Base-by-base conservation (phyloP, 2,888 invertebrate genomes). In the Ditula angustiorana region DNA sequence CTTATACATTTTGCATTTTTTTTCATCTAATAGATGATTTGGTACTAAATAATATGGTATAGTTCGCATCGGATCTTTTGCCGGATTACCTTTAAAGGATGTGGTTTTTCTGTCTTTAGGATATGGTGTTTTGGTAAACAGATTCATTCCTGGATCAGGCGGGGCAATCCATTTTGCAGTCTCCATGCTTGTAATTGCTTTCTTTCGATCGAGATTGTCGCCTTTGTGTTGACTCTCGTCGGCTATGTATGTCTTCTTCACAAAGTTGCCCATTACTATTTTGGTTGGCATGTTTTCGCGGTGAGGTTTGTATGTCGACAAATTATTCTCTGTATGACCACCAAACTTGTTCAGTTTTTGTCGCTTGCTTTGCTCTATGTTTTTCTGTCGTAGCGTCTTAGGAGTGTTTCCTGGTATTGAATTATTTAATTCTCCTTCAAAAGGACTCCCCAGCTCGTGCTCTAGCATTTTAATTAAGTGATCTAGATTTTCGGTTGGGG, bases 1-100 rank as follows among this genome's bases (percentile, higher is more conserved):
- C 81, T 87, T 88, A 62, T 87, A 87, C 87, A 89, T 90, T 80
- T 89, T 91, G 65, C 71, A 67, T 69, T 85, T 85, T 80, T 83
- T 89, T 66, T 87, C 87, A 16, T 85, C 81, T 58, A 77, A 73
- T 46, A 80, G 65, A 65, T 82, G 80, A 65, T 77, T 78, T 23
- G 78, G 74, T 5, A 78, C 67, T 72, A 70, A 69, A 78, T 68
- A 68, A 71, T 72, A 63, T 67, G 61, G 57, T 67, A 59, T 35
- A 41, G 61, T 44, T 68, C 61, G 47, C 69, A 70, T 13, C 68
- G 41, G 37, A 68, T 61, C 71, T 67, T 67, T 70, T 37, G 69
- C 56, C 49, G 53, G 28, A 8, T 10, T 7, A 7, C 55, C 21
- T 33, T 11, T 52, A 21, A 46, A 46, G 3, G 46, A 24, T 47